Evolutionary conservation across 2,113 vertebrate species (phyloP), one percentile per base, ranked within the genome.

Genomic region (Scomber japonicus): DNA sequence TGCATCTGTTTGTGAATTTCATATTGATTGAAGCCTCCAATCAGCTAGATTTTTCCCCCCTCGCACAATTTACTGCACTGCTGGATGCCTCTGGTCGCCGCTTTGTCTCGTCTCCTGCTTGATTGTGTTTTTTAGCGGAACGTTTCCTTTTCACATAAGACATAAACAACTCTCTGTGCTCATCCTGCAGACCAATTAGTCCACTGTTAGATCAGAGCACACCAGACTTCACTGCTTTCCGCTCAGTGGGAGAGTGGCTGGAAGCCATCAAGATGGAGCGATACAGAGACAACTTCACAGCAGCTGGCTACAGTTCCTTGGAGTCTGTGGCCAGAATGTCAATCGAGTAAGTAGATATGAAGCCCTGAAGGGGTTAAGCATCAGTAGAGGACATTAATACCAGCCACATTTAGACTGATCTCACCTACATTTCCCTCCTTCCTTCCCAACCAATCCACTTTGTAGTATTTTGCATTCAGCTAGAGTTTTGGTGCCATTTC

Each of bases 201-300:
- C 98, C 97, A 82, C 97, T 99, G 94, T 94, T 99, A 93, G 97
- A 99, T 95, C 98, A 99, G 95, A 99, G 96, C 92, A 96, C 97
- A 84, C 97, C 96, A 74, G 97, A 99, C 93, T 99, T 99, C 94
- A 97, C 96, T 77, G 93, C 97, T 85, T 99, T 99, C 93, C 96
- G 97, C 94, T 97, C 98, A 45, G 97, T 99, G 94, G 96, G 96
- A 91, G 98, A 99, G 94, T 99, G 98, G 98, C 94, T 99, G 91
- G 97, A 99, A 95, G 98, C 98, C 95, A 99, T 99, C 95, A 99
- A 99, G 95, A 99, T 99, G 98, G 98, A 99, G 92, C 95, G 97
- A 93, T 99, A 99, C 93, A 95, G 97, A 91, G 97, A 99, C 93
- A 99, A 98, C 95, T 99, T 99, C 95, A 98, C 97, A 89, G 97